Evolutionary conservation across 2,888 invertebrate species (phyloP), one percentile per base, ranked within the genome.

Genomic region (Nebria salina): DNA sequence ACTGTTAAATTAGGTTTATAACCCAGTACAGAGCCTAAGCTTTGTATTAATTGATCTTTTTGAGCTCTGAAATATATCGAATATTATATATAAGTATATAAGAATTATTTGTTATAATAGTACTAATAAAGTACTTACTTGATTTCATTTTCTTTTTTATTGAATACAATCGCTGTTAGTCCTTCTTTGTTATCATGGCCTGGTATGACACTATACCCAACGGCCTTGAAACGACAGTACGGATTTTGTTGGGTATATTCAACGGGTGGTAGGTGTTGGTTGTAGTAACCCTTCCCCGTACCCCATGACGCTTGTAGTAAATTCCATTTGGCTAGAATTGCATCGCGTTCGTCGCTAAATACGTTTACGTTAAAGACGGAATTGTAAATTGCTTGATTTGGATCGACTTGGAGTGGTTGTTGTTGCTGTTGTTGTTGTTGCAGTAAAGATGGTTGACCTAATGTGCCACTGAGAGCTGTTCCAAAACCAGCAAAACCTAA

Each of bases 191-290:
- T 97, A 83, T 96, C 96, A 75, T 94, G 93, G 3, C 94, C 93
- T 0, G 97, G 96, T 84, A 98, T 92, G 25, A 95, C 93, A 84
- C 96, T 97, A 87, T 98, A 99, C 0, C 97, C 97, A 77, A 99
- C 95, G 0, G 98, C 96, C 89, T 98, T 99, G 87, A 99, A 98
- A 70, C 97, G 92, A 86, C 97, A 98, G 75, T 97, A 93, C 0
- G 96, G 96, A 88, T 98, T 98, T 85, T 96, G 95, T 79, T 95
- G 94, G 74, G 94, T 95, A 83, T 98, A 93, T 79, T 96, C 95
- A 6, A 98, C 92, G 0, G 97, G 94, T 1, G 93, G 94, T 6
- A 94, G 94, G 84, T 92, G 93, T 76, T 93, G 92, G 64, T 93
- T 94, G 87, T 95, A 97, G 87, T 94, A 97, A 0, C 94, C 93